A percentile compares a stretch with the other conserved stretches of the same genome.
Evolutionary conservation across 2,113 vertebrate species (phyloP).

Genomic region (Elgaria multicarinata): DNA sequence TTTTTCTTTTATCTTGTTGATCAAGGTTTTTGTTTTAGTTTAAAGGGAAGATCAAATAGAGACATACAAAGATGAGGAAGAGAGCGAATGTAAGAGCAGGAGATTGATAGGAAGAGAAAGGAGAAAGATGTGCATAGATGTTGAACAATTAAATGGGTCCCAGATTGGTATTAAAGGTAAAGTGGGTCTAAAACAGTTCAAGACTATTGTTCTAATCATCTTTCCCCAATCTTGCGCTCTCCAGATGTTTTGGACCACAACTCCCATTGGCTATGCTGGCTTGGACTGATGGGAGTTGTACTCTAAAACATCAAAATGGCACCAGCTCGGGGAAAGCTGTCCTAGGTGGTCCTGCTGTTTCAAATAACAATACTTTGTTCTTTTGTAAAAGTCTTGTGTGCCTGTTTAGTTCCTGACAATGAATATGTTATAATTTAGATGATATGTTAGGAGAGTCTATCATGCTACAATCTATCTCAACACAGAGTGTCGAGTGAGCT

Average conservation of each 20-base stretch:
- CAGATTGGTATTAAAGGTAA: not conserved
- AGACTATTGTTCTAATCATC: not conserved
- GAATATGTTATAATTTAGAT: not conserved
- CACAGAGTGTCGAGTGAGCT: not conserved
- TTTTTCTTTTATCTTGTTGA: not conserved
- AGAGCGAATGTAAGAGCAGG: not conserved
- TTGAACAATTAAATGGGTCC: not conserved
- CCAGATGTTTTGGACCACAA: no score
- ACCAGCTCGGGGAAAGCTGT: not conserved
- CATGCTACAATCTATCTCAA: not conserved
- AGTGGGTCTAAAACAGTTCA: not conserved
- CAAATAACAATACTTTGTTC: not conserved
- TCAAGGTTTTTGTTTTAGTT: not conserved
- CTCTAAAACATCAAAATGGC: no score
- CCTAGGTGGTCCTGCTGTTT: not conserved
- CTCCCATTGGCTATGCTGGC: no score
- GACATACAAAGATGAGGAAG: not conserved
- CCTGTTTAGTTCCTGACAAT: not conserved
- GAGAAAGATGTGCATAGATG: not conserved
- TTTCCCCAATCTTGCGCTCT: not conserved
- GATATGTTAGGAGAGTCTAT: not conserved
- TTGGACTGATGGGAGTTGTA: no score
- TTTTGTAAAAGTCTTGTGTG: not conserved
- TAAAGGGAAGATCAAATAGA: not conserved
- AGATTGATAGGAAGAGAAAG: not conserved